Evolutionary conservation across 2,888 invertebrate genomes (phyloP), one percentile per base, ranked within the genome.

Genomic region (Schrankia costaestrigalis): DNA sequence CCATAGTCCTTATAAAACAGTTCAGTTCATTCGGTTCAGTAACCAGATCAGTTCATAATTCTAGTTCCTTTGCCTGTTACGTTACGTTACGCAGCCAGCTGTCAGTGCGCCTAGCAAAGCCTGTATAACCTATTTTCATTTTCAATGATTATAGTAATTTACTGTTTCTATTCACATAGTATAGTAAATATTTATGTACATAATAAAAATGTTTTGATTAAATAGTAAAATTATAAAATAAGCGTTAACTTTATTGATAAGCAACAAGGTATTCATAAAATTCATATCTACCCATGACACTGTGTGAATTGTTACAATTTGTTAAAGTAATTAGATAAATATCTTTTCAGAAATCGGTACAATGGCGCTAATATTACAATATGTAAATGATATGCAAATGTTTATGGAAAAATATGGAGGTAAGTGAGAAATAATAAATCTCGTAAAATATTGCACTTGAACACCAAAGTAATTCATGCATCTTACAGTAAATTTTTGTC

Each of bases 401-500:
- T 92, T 93, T 78, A 91, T 95, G 90, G 93, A 95, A 80, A 93
- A 92, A 90, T 90, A 94, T 89, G 93, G 94, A 90, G 95, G 95
- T 95, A 81, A 92, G 92, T 85, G 36, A 29, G 46, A 29, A n/a
- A n/a, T n/a, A n/a, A n/a, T n/a, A n/a, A n/a, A n/a, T n/a, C n/a
- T n/a, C n/a, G n/a, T n/a, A n/a, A n/a, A n/a, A n/a, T n/a, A n/a
- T n/a, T 29, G 22, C 27, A 32, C 11, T 35, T 31, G 8, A 34
- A 18, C 34, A 12, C 17, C 12, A 11, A 26, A n/a, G n/a, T 14
- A 29, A 29, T 11, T 1, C 26, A 35, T 13, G 19, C 27, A 29
- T 17, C 22, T 17, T 17, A 5, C 21, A 31, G 18, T 36, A 14
- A 7, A 35, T 26, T 10, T 19, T 15, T 18, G 9, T 9, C 18